Evolutionary conservation across 2,113 vertebrate genomes (phyloP).

Genomic region (Hirundichthys speculiger): DNA sequence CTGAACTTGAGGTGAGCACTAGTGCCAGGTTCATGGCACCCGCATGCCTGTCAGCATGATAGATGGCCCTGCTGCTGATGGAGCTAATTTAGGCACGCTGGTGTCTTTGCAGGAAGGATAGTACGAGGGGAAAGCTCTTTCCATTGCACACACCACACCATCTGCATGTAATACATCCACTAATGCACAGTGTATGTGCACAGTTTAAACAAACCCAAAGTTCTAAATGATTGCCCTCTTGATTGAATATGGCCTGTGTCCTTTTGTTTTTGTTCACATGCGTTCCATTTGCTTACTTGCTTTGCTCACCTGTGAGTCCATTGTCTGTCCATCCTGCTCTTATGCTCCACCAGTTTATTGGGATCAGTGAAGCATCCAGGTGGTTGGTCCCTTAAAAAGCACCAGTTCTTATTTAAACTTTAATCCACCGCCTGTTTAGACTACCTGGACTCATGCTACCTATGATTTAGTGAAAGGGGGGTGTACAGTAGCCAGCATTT

Average conservation of each 20-base stretch:
- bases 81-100: constrained; percentile 59
- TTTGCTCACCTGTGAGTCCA: constrained; percentile 26
- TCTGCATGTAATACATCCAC: constrained; percentile 15
- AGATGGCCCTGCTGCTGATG: constrained; percentile 55
- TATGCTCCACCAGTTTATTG: constrained; percentile 51
- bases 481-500: constrained; percentile 18
- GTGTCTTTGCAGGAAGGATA: constrained; percentile 46
- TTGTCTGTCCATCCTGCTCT: constrained; percentile 25
- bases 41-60: constrained; percentile 60
- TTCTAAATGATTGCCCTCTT: constrained; percentile 31
- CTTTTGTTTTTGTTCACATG: constrained; percentile 4
- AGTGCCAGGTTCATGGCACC: constrained; percentile 45
- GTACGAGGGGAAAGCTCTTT: constrained; percentile 43
- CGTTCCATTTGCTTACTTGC: neutral
- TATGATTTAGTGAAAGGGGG: constrained; percentile 52
- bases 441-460: constrained; percentile 36
- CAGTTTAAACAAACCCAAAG: constrained; percentile 28
- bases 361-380: constrained; percentile 57
- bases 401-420: too few species aligned
- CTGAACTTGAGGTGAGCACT: constrained; percentile 36
- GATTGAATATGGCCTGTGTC: constrained; percentile 21
- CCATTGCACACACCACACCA: constrained; percentile 21
- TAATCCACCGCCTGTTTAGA: constrained; percentile 40
- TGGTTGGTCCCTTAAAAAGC: constrained; percentile 52
- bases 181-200: neutral